Evolutionary conservation across 1,140 invertebrate species (phyloP).

Genomic region (Mercenaria mercenaria): DNA sequence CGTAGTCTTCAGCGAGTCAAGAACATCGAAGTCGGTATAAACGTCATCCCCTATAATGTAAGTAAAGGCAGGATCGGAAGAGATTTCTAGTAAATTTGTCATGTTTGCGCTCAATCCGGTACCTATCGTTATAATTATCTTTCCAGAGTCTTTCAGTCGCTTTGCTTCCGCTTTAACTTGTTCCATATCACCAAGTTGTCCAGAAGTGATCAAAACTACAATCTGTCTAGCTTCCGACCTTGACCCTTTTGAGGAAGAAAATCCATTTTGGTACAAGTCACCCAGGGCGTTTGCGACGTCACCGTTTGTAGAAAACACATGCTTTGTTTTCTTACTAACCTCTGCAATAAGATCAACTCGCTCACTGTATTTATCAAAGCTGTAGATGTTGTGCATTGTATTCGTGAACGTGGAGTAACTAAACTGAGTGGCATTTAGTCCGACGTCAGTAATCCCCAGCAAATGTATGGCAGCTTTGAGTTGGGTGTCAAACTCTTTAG

Average conservation of each 20-base stretch:
- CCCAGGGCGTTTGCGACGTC: not conserved
- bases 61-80: not conserved
- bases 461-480: not conserved
- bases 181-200: not conserved
- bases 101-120: not conserved
- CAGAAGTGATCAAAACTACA: not conserved
- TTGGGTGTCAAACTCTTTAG: not conserved
- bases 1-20: not conserved
- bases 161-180: not conserved
- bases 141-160: not conserved
- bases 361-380: not conserved
- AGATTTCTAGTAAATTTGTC: not conserved
- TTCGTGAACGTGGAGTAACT: not conserved
- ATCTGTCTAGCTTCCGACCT: not conserved
- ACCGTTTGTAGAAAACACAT: not conserved
- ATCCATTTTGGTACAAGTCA: not conserved
- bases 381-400: not conserved
- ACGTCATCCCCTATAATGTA: slow-evolving; percentile 27
- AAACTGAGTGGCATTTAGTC: not conserved
- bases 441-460: not conserved
- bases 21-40: not conserved
- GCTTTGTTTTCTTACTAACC: not conserved
- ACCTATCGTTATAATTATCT: slow-evolving; percentile 1
- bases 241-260: not conserved
- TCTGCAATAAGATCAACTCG: not conserved